Conservation (phyloP, 2,113 vertebrate species). For the Oryctolagus cuniculus region mOryCun1.1 NC_091434.1:141207001-141207500, state of each 20-base stretch:
- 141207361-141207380: neutral
- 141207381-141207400: conserved; percentile 1
- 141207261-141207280: neutral
- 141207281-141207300: neutral
- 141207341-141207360: neutral
- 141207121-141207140: neutral
- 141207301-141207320: neutral
- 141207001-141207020: neutral
- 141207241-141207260: too few species aligned
- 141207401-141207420: neutral
- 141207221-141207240: neutral
- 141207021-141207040: neutral
- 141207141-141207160: neutral
- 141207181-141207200: neutral
- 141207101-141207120: neutral
- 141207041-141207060: neutral
- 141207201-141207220: neutral
- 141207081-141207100: neutral
- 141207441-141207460: conserved; percentile 1
- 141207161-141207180: neutral
- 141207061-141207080: neutral
- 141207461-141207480: neutral
- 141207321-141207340: neutral
- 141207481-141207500: neutral
- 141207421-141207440: neutral